These are phyloP conservation scores for Drosophila repletoides DNA, from an alignment of 1,140 invertebrate species.

Conservation along the genomic window DNA sequence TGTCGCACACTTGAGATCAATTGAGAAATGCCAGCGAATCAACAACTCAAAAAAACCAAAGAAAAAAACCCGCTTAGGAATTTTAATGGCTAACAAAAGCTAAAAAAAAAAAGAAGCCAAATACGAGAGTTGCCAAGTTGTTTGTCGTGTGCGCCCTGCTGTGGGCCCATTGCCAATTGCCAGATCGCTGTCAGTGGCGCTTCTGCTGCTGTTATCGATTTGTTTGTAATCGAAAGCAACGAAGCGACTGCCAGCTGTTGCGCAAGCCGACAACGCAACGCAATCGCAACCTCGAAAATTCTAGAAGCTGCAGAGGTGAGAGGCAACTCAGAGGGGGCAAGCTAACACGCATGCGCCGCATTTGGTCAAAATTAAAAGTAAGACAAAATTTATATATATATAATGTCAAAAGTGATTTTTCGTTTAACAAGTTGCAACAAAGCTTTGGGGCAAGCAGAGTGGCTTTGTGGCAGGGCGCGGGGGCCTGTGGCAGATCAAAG, in stretches of 20 bases:
- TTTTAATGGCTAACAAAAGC: constrained; percentile 35
- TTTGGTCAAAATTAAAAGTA: constrained; percentile 58
- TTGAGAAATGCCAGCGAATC: constrained; percentile 50
- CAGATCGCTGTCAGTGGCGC: background rate
- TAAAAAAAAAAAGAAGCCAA: constrained; percentile 5
- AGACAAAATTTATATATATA: background rate
- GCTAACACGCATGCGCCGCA: constrained; percentile 59
- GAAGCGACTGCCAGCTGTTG: too few species aligned
- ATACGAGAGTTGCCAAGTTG: constrained; percentile 3
- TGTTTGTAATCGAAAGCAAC: too few species aligned
- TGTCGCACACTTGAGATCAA: constrained; percentile 53
- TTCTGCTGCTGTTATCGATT: background rate
- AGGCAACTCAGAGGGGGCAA: background rate
- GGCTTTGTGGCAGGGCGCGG: too few species aligned
- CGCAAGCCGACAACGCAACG: too few species aligned
- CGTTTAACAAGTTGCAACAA: constrained; percentile 42
- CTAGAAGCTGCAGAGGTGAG: background rate
- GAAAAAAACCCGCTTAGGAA: constrained; percentile 33
- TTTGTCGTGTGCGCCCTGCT: constrained; percentile 20
- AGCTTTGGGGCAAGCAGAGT: too few species aligned
- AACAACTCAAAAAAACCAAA: constrained; percentile 32
- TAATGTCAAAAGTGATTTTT: constrained; percentile 74
- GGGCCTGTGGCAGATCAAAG: constrained; percentile 51
- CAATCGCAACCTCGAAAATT: too few species aligned
- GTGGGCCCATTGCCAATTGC: constrained; percentile 28